Evolutionary conservation across 2,888 invertebrate species (phyloP), one percentile per base, ranked within the genome.

Genomic region (Cylloceria caligata): DNA sequence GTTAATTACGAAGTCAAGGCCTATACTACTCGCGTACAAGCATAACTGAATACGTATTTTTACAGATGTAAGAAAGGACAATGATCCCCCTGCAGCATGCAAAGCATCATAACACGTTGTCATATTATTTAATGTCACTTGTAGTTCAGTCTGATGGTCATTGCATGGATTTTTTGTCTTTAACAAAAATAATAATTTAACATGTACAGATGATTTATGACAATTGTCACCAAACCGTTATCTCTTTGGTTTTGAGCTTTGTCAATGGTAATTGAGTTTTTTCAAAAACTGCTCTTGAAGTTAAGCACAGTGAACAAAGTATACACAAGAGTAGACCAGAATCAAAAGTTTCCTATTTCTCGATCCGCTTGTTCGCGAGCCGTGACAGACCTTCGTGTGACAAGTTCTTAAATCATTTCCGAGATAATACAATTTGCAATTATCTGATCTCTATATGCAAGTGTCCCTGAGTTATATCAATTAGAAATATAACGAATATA

Each of bases 331-430:
- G 3, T 52, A 11, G 24, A 24, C 21, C 9, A 52, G 24, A 42
- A 13, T 24, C 24, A 52, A 52, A 52, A 5, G 9, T n/a, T n/a
- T n/a, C n/a, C n/a, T n/a, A 11, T 49, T 49, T 49, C 49, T 21
- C 24, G 13, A 36, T 7, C n/a, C 55, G 19, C 19, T 74, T 19
- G 5, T 19, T 19, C 57, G 57, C 19, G 67, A 11, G 34, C 57
- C n/a, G 68, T n/a, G 42, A 62, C 36, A 52, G 27, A 36, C 62
- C 69, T 69, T 52, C 49, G 49, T 47, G 16, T 49, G 9, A 3
- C 16, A 27, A 49, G 69, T 62, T 69, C 76, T 77, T 77, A 62
- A 52, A 39, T 42, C 19, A 69, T 21, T 77, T 77, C 68, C 69
- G 69, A 9, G 36, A 21, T 27, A 52, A 52, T 16, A 36, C 39